phyloP scores from a whole-genome alignment of 1,140 invertebrate species.

The Theocolax elegans region DNA sequence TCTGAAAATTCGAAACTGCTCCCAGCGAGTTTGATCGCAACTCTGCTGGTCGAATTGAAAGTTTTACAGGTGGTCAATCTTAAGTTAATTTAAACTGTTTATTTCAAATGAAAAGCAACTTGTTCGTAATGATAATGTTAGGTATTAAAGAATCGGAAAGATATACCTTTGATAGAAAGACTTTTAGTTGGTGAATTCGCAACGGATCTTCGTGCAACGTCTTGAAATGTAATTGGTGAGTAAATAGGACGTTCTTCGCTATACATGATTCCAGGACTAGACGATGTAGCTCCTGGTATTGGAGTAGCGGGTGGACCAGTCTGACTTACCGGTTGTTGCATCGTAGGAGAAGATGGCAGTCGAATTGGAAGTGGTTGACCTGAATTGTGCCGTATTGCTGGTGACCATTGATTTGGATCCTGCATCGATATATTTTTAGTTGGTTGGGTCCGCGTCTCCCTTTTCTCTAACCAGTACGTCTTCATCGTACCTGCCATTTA shows the following conservation, averaged over 20 bases:
- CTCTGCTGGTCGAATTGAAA: constrained; percentile 52
- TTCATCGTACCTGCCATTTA: constrained; percentile 90
- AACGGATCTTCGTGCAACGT: constrained; percentile 79
- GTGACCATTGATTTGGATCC: constrained; percentile 61
- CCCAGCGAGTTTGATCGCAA: constrained; percentile 72
- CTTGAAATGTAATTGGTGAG: constrained; percentile 86
- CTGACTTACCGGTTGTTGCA: neutral
- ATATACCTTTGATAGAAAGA: constrained; percentile 22
- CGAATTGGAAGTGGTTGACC: neutral
- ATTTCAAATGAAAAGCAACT: too few species aligned
- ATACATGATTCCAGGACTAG: constrained; percentile 52
- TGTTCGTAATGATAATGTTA: too few species aligned
- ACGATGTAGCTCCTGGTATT: neutral
- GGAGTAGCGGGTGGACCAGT: neutral
- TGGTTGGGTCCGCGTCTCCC: constrained; percentile 71
- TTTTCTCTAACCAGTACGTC: constrained; percentile 88
- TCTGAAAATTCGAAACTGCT: constrained; percentile 63
- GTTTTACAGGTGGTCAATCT: too few species aligned
- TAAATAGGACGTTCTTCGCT: constrained; percentile 76
- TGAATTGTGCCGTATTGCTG: neutral
- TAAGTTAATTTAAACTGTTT: too few species aligned
- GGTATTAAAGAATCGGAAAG: neutral
- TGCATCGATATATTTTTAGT: constrained; percentile 60
- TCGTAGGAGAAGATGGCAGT: constrained; percentile 1
- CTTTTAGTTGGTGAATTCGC: constrained; percentile 77